Base-by-base conservation (phyloP, 2,797 vertebrate genomes). In the Antrozous pallidus region DNA sequence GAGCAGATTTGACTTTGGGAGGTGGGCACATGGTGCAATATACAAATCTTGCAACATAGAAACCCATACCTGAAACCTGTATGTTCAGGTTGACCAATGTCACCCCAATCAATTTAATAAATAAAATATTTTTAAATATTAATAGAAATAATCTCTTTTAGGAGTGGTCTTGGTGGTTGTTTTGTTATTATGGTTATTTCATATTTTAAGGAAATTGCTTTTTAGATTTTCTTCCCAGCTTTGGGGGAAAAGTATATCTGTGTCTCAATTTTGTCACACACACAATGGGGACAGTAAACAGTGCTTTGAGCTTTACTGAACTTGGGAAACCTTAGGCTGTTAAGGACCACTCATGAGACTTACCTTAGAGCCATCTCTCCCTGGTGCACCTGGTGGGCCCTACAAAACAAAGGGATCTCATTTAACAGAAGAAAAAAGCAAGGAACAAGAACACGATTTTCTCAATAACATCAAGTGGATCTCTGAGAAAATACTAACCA, bases 341-440 rank as follows among this genome's bases (percentile, higher is more conserved):
- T 31, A 71, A n/a, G 11, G 28, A 90, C 36, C 40, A 88, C 47
- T 79, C 69, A 8, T 65, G 58, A 61, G 28, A 74, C 98, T 94
- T 88, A 99, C 99, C 99, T 99, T 99, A 84, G 98, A 97, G 26
- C 99, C 99, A 24, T 99, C 99, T 98, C 98, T 99, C 97, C 99
- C 99, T 4, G 99, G 98, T 70, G 99, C 99, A 51, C 99, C 99
- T 1, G 99, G 99, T 33, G 98, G 98, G 58, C 99, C 99, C 99
- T 99, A 97, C 1, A 96, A 98, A 42, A 98, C 42, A 97, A 95
- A 96, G 97, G n/a, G 3, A 65, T 83, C 42, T 47, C 26, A 26
- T 96, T 98, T 63, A 97, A 86, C 14, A 91, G 91, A 33, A 63
- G 1, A 0, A 58, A 56, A 36, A 51, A 49, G 7, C 63, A 49